Evolutionary conservation across 2,888 invertebrate genomes (phyloP), one percentile per base, ranked within the genome.

Genomic region (Crematogaster levior): DNA sequence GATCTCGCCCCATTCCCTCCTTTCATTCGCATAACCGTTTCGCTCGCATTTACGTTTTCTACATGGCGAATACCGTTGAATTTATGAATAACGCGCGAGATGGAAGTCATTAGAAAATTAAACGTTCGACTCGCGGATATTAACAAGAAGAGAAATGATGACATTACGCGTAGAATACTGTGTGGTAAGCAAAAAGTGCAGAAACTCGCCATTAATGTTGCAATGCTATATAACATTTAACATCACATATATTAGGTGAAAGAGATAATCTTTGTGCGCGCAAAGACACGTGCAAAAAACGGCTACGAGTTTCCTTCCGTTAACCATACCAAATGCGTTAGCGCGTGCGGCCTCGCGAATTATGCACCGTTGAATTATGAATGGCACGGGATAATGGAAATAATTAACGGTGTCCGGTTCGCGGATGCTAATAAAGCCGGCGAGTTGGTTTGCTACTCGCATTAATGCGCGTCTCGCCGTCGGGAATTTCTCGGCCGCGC

Each of bases 371-470:
- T 83, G 83, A 81, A 86, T 85, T 81, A 83, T 84, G 82, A 79
- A 81, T 84, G 79, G 84, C 68, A 72, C 75, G 75, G 77, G 63
- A 82, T 70, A 79, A 79, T 83, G 82, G 65, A 82, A 83, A 81
- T 85, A 85, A 88, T 89, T 89, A 85, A 83, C 86, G 53, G 58
- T 70, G 56, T 60, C 83, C 81, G 83, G 82, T 84, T 85, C 84
- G 80, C 65, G 73, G 77, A 84, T 86, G 84, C 80, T 86, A 88
- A 85, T 80, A 73, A 86, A 73, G 65, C 56, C 12, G 46, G 37
- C 83, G 85, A 88, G 87, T 84, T 84, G 88, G 85, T 82, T 83
- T 81, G 84, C 82, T 88, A 85, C 85, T 30, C 87, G 63, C 72
- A 53, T 81, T 88, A 87, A 88, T 86, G 48, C 82, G 46, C 51